These are phyloP conservation scores for Eutolmus rufibarbis DNA, from an alignment of 2,888 invertebrate species.

Conservation along the genomic window DNA sequence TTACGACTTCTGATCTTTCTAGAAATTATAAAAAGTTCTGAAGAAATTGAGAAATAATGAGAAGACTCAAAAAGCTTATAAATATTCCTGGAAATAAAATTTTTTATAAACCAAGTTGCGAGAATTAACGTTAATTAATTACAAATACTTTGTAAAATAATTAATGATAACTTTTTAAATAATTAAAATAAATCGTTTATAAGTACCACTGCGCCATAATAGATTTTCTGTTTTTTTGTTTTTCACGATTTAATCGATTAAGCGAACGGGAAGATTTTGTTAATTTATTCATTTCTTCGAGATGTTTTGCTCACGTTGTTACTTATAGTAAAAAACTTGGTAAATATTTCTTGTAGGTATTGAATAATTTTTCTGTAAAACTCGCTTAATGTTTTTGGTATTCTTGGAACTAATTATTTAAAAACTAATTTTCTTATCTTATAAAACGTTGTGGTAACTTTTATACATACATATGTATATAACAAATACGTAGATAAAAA, in stretches of 20 bases:
- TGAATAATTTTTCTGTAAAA: background rate
- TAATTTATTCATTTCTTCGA: background rate
- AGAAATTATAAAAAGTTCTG: too few relatives aligned
- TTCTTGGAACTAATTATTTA: background rate
- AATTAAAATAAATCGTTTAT: background rate
- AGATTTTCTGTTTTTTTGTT: background rate
- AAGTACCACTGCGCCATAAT: background rate
- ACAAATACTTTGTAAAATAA: too few relatives aligned
- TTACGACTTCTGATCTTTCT: too few relatives aligned
- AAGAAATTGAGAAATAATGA: too few relatives aligned
- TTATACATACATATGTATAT: background rate
- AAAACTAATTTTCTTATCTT: background rate
- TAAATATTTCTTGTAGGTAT: background rate
- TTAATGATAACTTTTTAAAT: too few relatives aligned
- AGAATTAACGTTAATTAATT: too few relatives aligned
- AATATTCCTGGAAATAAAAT: too few relatives aligned
- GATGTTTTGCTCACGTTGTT: background rate
- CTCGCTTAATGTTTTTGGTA: background rate
- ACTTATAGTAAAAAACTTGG: background rate
- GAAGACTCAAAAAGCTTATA: too few relatives aligned
- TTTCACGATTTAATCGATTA: background rate
- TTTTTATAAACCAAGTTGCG: too few relatives aligned
- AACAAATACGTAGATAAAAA: background rate
- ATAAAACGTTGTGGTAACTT: background rate
- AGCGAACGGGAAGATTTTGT: background rate